Base-by-base conservation (phyloP, 2,797 vertebrate genomes). In the Odontamblyopus lacepedii region DNA sequence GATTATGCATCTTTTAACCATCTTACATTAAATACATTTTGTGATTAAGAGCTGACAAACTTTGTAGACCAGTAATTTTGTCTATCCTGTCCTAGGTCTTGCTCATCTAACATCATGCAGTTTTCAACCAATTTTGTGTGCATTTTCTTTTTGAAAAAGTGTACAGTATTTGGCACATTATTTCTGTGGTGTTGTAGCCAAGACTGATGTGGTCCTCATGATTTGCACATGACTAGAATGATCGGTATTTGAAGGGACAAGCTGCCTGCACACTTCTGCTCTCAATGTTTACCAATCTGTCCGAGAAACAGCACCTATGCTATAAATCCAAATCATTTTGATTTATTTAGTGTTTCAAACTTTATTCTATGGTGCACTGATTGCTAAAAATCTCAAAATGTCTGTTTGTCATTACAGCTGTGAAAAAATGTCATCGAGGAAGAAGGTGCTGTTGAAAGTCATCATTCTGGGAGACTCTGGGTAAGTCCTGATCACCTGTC, bases 381-480 rank as follows among this genome's bases (percentile, higher is more conserved):
- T 41, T 41, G 5, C 5, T 23, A 23, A 41, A 41, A 6, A 63
- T 63, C 5, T 23, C 13, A 26, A 38, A 6, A 63, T 63, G 62
- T 81, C 9, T 81, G 23, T 81, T 41, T 78, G 48, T 82, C 30
- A 78, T 59, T 78, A 50, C 83, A 91, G 86, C 80, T 77, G 78
- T 92, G 86, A 94, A 73, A 96, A 92, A 88, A 98, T 98, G 97
- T 96, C 96, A 74, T 98, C 97, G 89, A 96, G 96, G 92, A 98
- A 98, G 96, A 98, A 97, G 95, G 96, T 96, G 57, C 93, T 98
- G 73, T 89, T 98, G 92, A 98, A 98, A 94, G 97, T 98, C 78
- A 95, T 98, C 92, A 96, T 98, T 90, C 93, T 98, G 72, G 96
- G 96, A 82, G 97, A 98, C 84, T 98, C 96, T 13, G 96, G 95